These are phyloP conservation scores for Epinephelus coioides DNA, from an alignment of 2,797 vertebrate species.

Conservation along the genomic window DNA sequence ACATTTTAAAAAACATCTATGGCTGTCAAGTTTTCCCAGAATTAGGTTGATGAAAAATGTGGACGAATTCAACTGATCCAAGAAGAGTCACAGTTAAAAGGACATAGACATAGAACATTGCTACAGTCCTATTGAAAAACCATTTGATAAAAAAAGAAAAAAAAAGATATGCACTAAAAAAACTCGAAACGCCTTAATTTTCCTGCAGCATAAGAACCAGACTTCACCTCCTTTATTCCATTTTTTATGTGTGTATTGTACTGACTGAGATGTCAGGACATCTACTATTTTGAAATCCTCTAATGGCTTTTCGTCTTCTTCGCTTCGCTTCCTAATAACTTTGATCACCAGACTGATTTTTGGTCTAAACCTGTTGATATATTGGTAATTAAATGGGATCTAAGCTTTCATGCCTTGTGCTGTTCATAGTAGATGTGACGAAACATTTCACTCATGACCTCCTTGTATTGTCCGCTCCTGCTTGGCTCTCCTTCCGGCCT, in stretches of 20 bases:
- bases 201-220: not conserved
- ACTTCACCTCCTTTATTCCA: not conserved
- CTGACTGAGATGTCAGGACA: too few species aligned
- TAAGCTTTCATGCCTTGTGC: not conserved
- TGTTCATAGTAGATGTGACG: not conserved
- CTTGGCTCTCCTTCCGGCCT: slow-evolving; percentile 13
- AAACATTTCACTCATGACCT: not conserved
- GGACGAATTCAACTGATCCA: not conserved
- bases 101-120: not conserved
- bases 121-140: not conserved
- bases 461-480: not conserved
- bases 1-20: not conserved
- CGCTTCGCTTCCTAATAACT: not conserved
- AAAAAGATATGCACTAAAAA: not conserved
- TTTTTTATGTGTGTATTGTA: not conserved
- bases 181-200: not conserved
- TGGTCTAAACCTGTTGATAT: not conserved
- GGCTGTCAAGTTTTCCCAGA: not conserved
- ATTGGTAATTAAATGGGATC: too few species aligned
- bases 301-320: not conserved
- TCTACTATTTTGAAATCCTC: not conserved
- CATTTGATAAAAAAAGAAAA: too few species aligned
- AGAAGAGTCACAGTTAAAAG: too few species aligned
- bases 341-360: not conserved
- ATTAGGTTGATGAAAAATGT: not conserved